Percentiles rank a stretch among this genome's conserved stretches.
Conservation (phyloP, 2,888 invertebrate species). For the Aleiodes leptofemur region DNA sequence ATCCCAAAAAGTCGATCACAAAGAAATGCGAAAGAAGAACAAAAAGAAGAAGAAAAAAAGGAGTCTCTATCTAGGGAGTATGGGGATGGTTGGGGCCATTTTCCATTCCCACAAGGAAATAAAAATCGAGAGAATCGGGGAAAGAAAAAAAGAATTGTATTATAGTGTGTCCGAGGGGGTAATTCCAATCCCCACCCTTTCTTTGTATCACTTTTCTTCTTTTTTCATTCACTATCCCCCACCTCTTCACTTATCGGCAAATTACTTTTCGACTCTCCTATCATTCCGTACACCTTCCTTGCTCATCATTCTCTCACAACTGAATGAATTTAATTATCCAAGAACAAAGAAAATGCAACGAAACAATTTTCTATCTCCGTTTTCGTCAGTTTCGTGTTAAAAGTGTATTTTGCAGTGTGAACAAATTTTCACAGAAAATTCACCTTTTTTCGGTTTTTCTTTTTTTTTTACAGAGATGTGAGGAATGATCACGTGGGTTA, state of each 20-base stretch:
- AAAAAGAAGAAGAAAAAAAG: no score
- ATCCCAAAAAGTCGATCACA: constrained; percentile 53
- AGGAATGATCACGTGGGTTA: constrained; percentile 76
- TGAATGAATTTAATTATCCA: constrained; percentile 13
- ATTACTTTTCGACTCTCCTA: constrained; percentile 25
- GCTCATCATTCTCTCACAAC: constrained; percentile 15
- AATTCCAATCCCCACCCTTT: constrained; percentile 42
- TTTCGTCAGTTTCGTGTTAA: not conserved
- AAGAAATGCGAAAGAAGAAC: constrained; percentile 24
- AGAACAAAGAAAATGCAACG: not conserved
- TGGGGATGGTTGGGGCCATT: no score
- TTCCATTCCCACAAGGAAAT: constrained; percentile 38
- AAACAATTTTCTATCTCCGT: not conserved
- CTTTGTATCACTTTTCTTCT: constrained; percentile 11
- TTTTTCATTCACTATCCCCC: not conserved
- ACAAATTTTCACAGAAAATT: not conserved
- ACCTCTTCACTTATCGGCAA: constrained; percentile 9
- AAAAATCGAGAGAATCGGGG: constrained; percentile 30
- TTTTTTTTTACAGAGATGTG: constrained; percentile 72
- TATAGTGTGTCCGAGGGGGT: constrained; percentile 42
- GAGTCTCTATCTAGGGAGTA: no score
- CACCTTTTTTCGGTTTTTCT: constrained; percentile 6
- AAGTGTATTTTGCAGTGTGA: no score
- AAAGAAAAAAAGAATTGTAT: constrained; percentile 40
- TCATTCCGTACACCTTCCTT: not conserved